Evolutionary conservation across 2,888 invertebrate genomes (phyloP).

Genomic region (Nineta flava): DNA sequence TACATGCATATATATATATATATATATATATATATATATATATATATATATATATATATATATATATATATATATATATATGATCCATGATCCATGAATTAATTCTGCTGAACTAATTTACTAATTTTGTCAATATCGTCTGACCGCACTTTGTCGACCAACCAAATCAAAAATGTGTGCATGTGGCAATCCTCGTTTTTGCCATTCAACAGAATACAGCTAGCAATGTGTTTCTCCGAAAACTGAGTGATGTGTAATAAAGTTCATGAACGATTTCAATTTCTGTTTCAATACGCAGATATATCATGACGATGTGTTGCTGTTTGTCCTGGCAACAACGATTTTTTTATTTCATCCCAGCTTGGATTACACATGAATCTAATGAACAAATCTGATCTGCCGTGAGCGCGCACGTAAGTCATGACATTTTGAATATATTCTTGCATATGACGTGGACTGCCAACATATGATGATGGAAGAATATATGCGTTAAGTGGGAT

Average conservation of each 20-base stretch:
- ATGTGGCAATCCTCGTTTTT: slow-evolving; percentile 19
- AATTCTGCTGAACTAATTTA: too few species aligned
- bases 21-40: too few species aligned
- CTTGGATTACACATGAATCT: slow-evolving; percentile 18
- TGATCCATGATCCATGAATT: too few species aligned
- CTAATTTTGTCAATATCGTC: slow-evolving; percentile 20
- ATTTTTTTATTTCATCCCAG: slow-evolving; percentile 16
- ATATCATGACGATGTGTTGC: slow-evolving; percentile 16
- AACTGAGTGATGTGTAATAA: slow-evolving; percentile 10
- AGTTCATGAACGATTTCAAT: slow-evolving; percentile 13
- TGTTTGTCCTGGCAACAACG: slow-evolving; percentile 10
- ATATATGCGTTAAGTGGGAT: too few species aligned
- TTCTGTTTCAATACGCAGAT: slow-evolving; percentile 17
- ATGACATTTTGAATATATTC: slow-evolving; percentile 19
- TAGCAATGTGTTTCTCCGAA: slow-evolving; percentile 10
- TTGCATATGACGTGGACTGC: slow-evolving; percentile 18
- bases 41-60: too few species aligned
- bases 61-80: too few species aligned
- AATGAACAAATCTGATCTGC: slow-evolving; percentile 19
- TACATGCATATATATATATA: too few species aligned
- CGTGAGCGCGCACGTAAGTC: slow-evolving; percentile 19
- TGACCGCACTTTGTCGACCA: slow-evolving; percentile 17
- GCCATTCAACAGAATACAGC: slow-evolving; percentile 15
- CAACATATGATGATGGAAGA: slow-evolving; percentile 15
- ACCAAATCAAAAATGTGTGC: slow-evolving; percentile 19